Evolutionary conservation across 2,888 invertebrate species (phyloP), one percentile per base, ranked within the genome.

Genomic region (Cheilosia impressa): DNA sequence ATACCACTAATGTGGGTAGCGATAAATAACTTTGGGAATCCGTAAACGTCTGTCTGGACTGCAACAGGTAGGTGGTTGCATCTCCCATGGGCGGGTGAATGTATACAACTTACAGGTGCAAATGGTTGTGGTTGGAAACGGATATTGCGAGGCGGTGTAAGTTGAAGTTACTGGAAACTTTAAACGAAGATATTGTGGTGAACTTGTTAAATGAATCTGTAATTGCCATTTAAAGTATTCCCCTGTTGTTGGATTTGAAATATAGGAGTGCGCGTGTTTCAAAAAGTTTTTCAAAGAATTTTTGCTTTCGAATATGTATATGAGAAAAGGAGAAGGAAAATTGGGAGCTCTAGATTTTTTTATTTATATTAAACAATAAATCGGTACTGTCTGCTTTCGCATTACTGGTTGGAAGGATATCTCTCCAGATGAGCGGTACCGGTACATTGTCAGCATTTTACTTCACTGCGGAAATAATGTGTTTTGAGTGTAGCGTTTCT

Each of bases 1-100:
- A 75, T 66, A 19, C 63, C 63, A 50, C 76, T 57, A 63, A 79
- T 63, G 69, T 75, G 38, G 83, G 83, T 15, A 31, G 57, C 75
- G 58, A 75, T 79, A 79, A 69, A 84, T 84, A 65, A 52, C 53
- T 58, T 58, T 77, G 41, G 43, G 34, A 43, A 57, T 41, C 34
- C 53, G 24, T 58, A 75, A 34, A 38, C 52, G n/a, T 57, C 62
- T 69, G 53, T 17, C 55, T 22, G 77, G n/a, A 5, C n/a, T 55
- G 27, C 41, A 78, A 63, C 38, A 69, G 62, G 47, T 41, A n/a
- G 66, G 57, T 47, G 38, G 38, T 19, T 53, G 41, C 52, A 60
- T 4, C n/a, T 15, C 7, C 10, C 22, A 47, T 31, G 43, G 66
- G 57, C 19, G 58, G 45, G 27, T n/a, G 73, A 15, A 22, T 22